phyloP scores from a whole-genome alignment of 2,797 vertebrate species.

The Poliocrania exsul region DNA sequence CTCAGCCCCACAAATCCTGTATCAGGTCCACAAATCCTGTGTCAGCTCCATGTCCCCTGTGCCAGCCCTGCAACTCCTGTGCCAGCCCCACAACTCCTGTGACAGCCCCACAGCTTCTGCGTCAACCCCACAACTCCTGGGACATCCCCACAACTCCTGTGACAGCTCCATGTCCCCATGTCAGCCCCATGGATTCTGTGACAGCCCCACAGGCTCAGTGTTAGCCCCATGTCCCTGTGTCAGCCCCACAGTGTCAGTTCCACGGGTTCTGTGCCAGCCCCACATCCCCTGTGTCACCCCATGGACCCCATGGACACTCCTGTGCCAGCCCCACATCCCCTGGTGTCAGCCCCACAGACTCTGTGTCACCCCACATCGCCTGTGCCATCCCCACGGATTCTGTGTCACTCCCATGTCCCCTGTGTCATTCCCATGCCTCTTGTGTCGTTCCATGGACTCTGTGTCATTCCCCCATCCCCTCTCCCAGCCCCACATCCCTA shows the following conservation, averaged over 20 bases:
- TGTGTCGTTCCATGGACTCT: accelerated
- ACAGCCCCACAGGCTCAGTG: background rate
- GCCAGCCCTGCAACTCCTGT: background rate
- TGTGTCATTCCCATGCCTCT: background rate
- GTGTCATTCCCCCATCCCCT: background rate
- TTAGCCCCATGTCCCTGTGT: no score
- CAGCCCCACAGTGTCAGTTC: no score
- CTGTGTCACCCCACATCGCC: accelerated
- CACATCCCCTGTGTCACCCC: background rate
- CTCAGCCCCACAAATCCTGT: background rate
- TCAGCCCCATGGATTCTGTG: no score
- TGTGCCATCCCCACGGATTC: accelerated
- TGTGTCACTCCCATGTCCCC: background rate
- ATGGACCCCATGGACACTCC: no score
- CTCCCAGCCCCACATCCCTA: background rate
- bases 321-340: background rate
- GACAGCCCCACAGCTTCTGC: background rate
- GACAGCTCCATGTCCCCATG: accelerated
- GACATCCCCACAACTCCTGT: no score
- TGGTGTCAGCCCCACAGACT: accelerated
- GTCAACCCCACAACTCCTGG: background rate
- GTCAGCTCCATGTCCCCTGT: no score
- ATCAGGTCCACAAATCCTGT: background rate
- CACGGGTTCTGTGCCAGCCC: background rate
- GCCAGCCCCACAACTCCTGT: no score